Evolutionary conservation across 2,888 invertebrate genomes (phyloP).

Genomic region (Brachylomia viminalis): DNA sequence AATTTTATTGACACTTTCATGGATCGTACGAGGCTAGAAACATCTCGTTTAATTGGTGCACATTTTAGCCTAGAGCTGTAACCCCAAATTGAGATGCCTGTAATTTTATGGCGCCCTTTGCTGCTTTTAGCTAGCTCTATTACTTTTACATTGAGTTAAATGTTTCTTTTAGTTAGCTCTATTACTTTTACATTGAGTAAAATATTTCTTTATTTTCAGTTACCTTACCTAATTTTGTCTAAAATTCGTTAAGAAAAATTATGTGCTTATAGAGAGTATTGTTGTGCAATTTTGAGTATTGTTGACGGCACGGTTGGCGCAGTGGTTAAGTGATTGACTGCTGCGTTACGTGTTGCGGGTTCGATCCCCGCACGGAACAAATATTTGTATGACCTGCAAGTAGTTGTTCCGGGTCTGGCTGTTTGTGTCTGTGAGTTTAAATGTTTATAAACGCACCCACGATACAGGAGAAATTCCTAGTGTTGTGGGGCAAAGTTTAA

Average conservation of each 20-base stretch:
- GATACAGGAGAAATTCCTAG: too few relatives aligned
- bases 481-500: too few relatives aligned
- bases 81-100: slow-evolving; percentile 36
- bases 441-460: too few relatives aligned
- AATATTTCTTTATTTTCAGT: slow-evolving; percentile 16
- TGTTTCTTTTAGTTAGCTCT: slow-evolving; percentile 24
- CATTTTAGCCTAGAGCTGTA: slow-evolving; percentile 41
- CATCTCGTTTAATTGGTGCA: slow-evolving; percentile 51
- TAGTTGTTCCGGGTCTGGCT: too few relatives aligned
- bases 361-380: too few relatives aligned
- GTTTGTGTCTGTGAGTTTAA: too few relatives aligned
- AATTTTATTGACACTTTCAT: slow-evolving; percentile 45
- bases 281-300: too few relatives aligned
- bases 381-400: too few relatives aligned
- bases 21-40: slow-evolving; percentile 29
- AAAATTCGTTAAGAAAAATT: background rate
- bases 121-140: slow-evolving; percentile 36
- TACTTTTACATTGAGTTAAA: slow-evolving; percentile 22
- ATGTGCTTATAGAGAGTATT: background rate
- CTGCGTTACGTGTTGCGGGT: too few relatives aligned
- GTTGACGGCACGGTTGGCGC: too few relatives aligned
- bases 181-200: slow-evolving; percentile 20
- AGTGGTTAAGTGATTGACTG: too few relatives aligned
- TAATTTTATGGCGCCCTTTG: slow-evolving; percentile 25
- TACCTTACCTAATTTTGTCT: background rate